These are phyloP conservation scores for Equus quagga DNA, from an alignment of 2,113 vertebrate genomes.

Conservation along the genomic window DNA sequence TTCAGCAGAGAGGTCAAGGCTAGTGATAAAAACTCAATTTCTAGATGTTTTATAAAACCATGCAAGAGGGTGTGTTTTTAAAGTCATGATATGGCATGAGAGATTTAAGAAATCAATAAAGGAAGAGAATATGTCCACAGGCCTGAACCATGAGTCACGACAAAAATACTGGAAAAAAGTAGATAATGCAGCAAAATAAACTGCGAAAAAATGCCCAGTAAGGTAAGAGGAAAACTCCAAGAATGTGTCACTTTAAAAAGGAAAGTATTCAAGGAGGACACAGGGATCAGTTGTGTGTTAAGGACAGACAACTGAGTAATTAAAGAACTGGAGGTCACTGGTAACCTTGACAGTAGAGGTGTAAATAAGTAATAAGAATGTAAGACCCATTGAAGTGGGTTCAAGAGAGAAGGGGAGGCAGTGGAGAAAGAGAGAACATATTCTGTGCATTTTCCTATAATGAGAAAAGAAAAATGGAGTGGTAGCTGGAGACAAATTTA, in stretches of 20 bases:
- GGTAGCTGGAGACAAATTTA: neutral
- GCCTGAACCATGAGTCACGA: neutral
- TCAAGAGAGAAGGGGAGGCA: neutral
- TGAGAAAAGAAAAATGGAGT: neutral
- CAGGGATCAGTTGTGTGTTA: neutral
- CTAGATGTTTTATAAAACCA: neutral
- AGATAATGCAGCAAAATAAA: neutral
- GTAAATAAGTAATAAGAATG: neutral
- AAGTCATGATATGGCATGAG: neutral
- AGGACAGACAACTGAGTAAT: neutral
- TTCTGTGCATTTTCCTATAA: neutral
- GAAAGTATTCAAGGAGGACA: neutral
- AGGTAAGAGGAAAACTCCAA: neutral
- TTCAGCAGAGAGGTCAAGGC: neutral
- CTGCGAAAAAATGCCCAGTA: neutral
- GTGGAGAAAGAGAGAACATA: neutral
- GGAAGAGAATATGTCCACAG: neutral
- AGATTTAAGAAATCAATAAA: neutral
- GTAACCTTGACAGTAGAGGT: neutral
- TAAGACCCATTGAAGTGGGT: neutral
- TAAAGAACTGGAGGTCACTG: neutral
- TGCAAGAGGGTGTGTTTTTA: neutral
- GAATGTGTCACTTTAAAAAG: neutral
- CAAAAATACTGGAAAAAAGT: neutral
- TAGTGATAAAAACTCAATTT: neutral